Evolutionary conservation across 2,888 invertebrate genomes (phyloP), one percentile per base, ranked within the genome.

Genomic region (Calliopum simillimum): DNA sequence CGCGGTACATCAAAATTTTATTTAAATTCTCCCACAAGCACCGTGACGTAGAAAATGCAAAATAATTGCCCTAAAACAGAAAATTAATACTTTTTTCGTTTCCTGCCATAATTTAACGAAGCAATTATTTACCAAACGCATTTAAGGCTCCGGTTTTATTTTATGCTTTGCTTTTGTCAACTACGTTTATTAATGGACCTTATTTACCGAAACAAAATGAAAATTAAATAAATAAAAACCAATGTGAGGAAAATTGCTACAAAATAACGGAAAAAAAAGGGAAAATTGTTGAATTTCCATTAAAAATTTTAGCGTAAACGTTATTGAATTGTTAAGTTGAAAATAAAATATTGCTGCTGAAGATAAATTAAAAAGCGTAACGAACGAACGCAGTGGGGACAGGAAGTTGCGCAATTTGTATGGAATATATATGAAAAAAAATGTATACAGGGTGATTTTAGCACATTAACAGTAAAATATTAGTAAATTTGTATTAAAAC

Each of bases 201-300:
- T 51, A 19, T 49, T 51, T 51, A 19, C 14, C 51, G 5, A 81
- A 80, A 73, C 81, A 76, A 76, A 75, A 78, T 66, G 59, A 43
- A 47, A 66, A 68, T 63, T 64, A 66, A 70, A 66, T 41, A 62
- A 58, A 69, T 68, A 25, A 68, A 25, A 58, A 68, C 70, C 51
- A 66, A 71, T 49, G 69, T 41, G 49, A 43, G 47, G 56, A 33
- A 23, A 65, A 59, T 68, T 49, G 51, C 65, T 41, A 33, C 21
- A 65, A 55, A 43, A 49, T 41, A 23, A 33, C 19, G 47, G 41
- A 16, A 23, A 64, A 65, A 70, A 19, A 16, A 41, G 59, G 14
- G 49, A 21, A 66, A 21, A 33, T 23, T 53, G 58, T 47, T 21
- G 56, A 12, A 49, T 69, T 62, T 69, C 56, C 53, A 63, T 69